phyloP scores from a whole-genome alignment of 2,888 invertebrate genomes.

The Drosophila leonis region DNA sequence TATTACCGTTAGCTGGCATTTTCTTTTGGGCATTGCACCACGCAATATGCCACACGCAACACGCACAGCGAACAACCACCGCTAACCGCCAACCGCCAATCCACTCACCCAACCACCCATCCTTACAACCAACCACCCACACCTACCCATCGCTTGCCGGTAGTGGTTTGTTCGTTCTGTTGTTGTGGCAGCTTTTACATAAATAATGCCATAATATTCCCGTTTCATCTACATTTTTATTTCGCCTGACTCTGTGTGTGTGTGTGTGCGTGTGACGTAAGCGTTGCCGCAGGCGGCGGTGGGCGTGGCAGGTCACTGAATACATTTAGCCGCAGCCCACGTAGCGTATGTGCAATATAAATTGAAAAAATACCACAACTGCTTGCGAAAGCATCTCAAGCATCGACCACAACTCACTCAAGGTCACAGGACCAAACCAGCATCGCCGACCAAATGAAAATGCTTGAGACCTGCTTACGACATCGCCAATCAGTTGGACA shows the following conservation, averaged over 20 bases:
- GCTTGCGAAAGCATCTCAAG: conserved; percentile 12
- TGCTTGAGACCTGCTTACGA: not conserved
- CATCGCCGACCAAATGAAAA: not conserved
- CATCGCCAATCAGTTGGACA: conserved; percentile 4
- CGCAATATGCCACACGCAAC: conserved; percentile 18
- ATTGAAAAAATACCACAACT: conserved; percentile 8
- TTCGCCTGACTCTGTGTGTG: not conserved
- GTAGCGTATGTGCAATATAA: conserved; percentile 39
- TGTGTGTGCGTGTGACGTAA: conserved; percentile 16
- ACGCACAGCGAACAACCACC: conserved; percentile 6
- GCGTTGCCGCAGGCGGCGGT: not conserved
- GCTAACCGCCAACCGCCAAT: not conserved
- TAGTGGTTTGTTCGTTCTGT: not conserved
- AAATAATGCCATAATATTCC: conserved; percentile 71
- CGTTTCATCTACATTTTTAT: conserved; percentile 49
- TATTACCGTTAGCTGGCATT: conserved; percentile 52
- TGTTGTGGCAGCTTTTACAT: conserved; percentile 43
- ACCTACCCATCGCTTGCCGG: not conserved
- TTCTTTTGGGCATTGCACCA: conserved; percentile 39
- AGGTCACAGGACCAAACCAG: conserved; percentile 41
- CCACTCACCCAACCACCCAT: not conserved
- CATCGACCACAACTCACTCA: conserved; percentile 29
- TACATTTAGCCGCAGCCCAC: not conserved
- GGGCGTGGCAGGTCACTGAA: conserved; percentile 1
- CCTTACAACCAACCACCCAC: not conserved